Evolutionary conservation across 2,113 vertebrate species (phyloP).

Genomic region (Pardalotus punctatus): DNA sequence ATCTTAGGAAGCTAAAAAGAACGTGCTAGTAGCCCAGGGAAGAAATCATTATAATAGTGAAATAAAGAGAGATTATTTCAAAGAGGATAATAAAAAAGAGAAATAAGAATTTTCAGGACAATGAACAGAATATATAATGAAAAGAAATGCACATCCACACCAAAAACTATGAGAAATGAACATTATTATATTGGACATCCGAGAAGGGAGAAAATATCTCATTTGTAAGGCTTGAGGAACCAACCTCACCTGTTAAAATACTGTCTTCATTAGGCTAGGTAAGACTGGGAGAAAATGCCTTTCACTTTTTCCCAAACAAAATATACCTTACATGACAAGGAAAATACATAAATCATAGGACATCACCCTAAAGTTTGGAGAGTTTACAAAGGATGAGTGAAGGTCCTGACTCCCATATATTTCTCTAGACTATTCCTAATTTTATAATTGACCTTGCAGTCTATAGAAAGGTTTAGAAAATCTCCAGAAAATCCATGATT

Average conservation of each 20-base stretch:
- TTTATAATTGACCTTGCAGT: neutral
- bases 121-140: neutral
- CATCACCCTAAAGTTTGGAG: neutral
- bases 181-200: neutral
- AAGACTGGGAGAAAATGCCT: neutral
- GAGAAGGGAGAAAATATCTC: neutral
- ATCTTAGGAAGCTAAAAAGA: neutral
- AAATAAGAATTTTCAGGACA: neutral
- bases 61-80: neutral
- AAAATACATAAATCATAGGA: neutral
- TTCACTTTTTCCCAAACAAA: neutral
- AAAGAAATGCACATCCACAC: neutral
- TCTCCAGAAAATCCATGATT: neutral
- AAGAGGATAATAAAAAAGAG: neutral
- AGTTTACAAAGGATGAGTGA: neutral
- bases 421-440: neutral
- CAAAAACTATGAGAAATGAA: neutral
- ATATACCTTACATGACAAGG: neutral
- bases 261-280: neutral
- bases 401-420: rapidly evolving
- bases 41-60: neutral
- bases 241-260: neutral
- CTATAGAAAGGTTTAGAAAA: neutral
- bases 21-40: neutral
- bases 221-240: neutral